Percentiles rank a stretch among this genome's conserved stretches.
phyloP scores from a whole-genome alignment of 37 sponge, comb jelly and placozoan genomes.

The Chondrilla cf. caribensis region DNA sequence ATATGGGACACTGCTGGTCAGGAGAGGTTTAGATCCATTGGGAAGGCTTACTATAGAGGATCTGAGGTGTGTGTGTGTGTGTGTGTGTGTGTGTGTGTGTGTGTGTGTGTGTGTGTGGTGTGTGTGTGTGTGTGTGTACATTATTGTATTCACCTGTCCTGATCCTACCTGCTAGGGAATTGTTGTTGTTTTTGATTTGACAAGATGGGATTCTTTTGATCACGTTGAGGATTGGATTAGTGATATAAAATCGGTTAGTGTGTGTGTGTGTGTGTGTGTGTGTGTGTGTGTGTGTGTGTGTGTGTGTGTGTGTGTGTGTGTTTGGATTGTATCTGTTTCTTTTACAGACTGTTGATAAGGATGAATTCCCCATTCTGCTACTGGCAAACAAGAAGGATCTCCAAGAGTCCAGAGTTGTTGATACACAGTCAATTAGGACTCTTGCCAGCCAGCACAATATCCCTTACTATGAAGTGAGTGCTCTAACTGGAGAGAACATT shows the following conservation, averaged over 20 bases:
- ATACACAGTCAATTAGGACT: not conserved
- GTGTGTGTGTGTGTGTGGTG: not conserved
- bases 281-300: not conserved
- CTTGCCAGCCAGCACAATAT: not conserved
- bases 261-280: not conserved
- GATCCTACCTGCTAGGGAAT: not conserved
- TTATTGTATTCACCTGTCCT: not conserved
- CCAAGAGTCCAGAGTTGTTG: not conserved
- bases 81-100: conserved; percentile 3
- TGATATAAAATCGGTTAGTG: not conserved
- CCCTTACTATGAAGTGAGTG: conserved; percentile 18
- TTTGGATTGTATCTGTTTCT: not conserved
- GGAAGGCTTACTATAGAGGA: conserved; percentile 12
- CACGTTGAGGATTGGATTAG: conserved; percentile 8
- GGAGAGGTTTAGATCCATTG: conserved; percentile 23
- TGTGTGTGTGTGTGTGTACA: too few relatives aligned
- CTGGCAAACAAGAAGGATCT: conserved; percentile 20
- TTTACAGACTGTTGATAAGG: conserved; percentile 1
- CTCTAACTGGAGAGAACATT: conserved; percentile 1
- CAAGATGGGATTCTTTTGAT: not conserved
- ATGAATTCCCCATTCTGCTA: not conserved
- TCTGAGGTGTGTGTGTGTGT: conserved; percentile 19
- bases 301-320: not conserved
- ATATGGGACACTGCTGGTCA: conserved; percentile 27
- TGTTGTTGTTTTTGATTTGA: conserved; percentile 1